phyloP scores from a whole-genome alignment of 2,113 vertebrate genomes.

The Gavialis gangeticus region DNA sequence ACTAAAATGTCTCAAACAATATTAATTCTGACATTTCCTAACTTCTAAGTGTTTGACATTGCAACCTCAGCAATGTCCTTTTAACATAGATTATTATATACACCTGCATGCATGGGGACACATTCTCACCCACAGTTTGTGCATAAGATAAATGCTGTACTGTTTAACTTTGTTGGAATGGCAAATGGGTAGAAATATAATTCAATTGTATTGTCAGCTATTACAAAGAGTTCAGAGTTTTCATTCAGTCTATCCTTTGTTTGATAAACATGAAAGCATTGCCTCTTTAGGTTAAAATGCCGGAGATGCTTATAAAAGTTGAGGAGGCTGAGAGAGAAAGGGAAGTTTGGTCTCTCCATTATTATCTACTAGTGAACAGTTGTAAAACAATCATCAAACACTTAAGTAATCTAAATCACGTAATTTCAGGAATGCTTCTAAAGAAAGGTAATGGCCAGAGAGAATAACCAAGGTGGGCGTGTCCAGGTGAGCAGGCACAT shows the following conservation, averaged over 20 bases:
- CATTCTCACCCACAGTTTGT: not conserved
- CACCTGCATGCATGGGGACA: too few relatives aligned
- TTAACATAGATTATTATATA: not conserved
- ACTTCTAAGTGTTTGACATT: not conserved
- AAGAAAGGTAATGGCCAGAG: not conserved
- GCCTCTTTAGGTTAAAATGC: not conserved
- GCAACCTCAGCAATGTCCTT: not conserved
- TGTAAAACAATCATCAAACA: slow-evolving; percentile 4
- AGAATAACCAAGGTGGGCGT: not conserved
- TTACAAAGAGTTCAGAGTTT: not conserved
- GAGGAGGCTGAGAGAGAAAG: not conserved
- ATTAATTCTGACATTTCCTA: not conserved
- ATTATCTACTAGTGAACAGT: not conserved
- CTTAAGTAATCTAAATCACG: slow-evolving; percentile 10
- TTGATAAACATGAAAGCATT: not conserved
- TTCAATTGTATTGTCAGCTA: not conserved
- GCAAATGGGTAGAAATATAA: not conserved
- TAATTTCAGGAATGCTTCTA: slow-evolving; percentile 16
- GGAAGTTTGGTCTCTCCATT: not conserved
- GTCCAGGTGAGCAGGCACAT: not conserved
- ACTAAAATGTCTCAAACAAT: not conserved
- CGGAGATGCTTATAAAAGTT: not conserved
- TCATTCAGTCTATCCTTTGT: not conserved
- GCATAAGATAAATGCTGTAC: not conserved
- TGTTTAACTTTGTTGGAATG: not conserved